These are phyloP conservation scores for Numenius arquata DNA, from an alignment of 2,113 vertebrate species.

Conservation along the genomic window DNA sequence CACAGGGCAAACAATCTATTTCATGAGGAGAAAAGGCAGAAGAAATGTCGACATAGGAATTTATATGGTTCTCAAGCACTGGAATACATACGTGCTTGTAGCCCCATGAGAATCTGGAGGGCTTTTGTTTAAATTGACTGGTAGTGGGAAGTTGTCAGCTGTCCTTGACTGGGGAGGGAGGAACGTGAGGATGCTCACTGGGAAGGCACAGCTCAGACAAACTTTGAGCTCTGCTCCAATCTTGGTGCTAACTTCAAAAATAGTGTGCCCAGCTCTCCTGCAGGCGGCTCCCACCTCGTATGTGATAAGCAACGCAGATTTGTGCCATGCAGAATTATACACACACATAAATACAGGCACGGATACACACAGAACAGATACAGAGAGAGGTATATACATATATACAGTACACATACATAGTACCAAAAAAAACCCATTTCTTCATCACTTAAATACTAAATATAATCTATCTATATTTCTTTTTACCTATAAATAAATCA, in stretches of 20 bases:
- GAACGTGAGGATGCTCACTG: neutral
- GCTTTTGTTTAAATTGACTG: neutral
- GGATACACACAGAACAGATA: neutral
- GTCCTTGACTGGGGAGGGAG: neutral
- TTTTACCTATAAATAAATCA: neutral
- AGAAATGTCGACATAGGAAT: neutral
- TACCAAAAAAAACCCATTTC: neutral
- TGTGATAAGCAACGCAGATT: neutral
- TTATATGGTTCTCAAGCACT: neutral
- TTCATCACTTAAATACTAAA: neutral
- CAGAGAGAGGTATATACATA: neutral
- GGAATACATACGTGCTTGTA: neutral
- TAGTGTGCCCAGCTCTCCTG: accelerated
- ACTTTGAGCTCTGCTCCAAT: neutral
- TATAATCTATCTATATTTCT: neutral
- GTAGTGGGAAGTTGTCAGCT: neutral
- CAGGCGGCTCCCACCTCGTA: neutral
- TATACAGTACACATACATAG: no score
- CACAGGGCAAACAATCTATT: neutral
- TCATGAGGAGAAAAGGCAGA: neutral
- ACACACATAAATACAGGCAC: neutral
- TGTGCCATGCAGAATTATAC: neutral
- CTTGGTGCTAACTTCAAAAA: neutral
- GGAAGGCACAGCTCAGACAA: neutral
- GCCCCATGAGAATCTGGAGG: neutral